Evolutionary conservation across 2,797 vertebrate species (phyloP), one percentile per base, ranked within the genome.

Genomic region (Channa striata): DNA sequence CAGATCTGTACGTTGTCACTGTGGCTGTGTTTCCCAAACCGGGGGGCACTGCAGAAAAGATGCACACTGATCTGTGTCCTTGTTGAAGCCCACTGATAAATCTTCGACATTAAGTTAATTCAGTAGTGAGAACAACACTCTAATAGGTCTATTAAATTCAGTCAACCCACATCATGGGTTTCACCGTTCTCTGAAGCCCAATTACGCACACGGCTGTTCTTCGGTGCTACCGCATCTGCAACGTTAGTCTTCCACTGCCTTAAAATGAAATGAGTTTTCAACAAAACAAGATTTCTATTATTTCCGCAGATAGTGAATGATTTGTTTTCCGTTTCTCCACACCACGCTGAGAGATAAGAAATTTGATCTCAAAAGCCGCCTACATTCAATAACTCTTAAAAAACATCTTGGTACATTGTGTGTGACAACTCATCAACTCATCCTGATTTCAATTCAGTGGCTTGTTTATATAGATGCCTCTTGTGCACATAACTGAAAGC

Each of bases 1-100:
- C 60, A 67, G 30, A 78, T 33, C n/a, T 37, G 23, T 16, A 63
- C 49, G 40, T 47, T 48, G 47, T 46, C 54, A 61, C 39, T 37
- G 39, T 11, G 10, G 48, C 30, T 52, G 0, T 49, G 13, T 50
- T 68, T 72, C 60, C 36, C 34, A 56, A 49, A 66, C 11, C 11
- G 9, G 34, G n/a, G 5, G n/a, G 10, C 40, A 44, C 5, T 21
- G 16, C 37, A 20, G 19, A 39, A 14, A 57, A 49, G 20, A 40
- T 21, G 37, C 17, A 58, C 23, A 36, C 14, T 39, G 14, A 62
- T 74, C 13, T n/a, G 14, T 4, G 23, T 11, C 59, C 37, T 68
- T 57, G 44, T 51, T 67, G 6, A n/a, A n/a, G 7, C 8, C 0
- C 12, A 48, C 34, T 30, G 10, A 58, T 59, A 25, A 21, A 16